Conservation (phyloP, 2,113 vertebrate species). For the Xenopus laevis region DNA sequence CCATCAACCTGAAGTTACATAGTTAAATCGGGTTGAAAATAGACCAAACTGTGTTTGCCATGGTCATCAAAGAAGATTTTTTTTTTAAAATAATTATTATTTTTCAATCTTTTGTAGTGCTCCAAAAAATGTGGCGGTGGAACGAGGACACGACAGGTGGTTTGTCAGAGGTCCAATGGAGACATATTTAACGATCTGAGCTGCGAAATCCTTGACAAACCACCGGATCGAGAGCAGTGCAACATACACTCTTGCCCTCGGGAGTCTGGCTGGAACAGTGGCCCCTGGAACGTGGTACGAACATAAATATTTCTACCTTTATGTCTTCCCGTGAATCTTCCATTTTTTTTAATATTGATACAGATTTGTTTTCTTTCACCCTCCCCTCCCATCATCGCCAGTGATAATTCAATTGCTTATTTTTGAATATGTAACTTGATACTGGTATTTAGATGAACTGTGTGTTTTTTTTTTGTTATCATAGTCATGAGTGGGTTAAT, state of each 20-base stretch:
- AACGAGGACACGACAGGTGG: slow-evolving; percentile 86
- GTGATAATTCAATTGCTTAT: slow-evolving; percentile 8
- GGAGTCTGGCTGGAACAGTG: slow-evolving; percentile 83
- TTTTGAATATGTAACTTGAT: background rate
- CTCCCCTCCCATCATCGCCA: background rate
- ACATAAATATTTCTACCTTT: slow-evolving; percentile 69
- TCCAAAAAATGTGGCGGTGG: slow-evolving; percentile 86
- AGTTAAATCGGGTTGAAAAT: too few relatives aligned
- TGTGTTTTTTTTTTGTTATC: background rate
- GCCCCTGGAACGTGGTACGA: slow-evolving; percentile 97
- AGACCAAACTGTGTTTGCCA: too few relatives aligned
- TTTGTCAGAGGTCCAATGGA: slow-evolving; percentile 86
- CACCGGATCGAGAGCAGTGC: slow-evolving; percentile 93
- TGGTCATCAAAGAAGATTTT: too few relatives aligned
- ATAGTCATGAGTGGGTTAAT: too few relatives aligned
- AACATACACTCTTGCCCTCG: slow-evolving; percentile 85
- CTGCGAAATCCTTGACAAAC: slow-evolving; percentile 96
- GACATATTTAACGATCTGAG: slow-evolving; percentile 92
- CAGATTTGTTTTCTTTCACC: background rate
- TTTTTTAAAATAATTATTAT: too few relatives aligned
- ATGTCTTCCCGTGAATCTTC: slow-evolving; percentile 33
- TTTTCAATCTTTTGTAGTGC: slow-evolving; percentile 66
- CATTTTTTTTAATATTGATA: slow-evolving; percentile 14
- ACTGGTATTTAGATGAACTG: too few relatives aligned
- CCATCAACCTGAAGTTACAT: too few relatives aligned